These are phyloP conservation scores for Mus pahari DNA, from an alignment of 2,113 vertebrate species.

Conservation along the genomic window DNA sequence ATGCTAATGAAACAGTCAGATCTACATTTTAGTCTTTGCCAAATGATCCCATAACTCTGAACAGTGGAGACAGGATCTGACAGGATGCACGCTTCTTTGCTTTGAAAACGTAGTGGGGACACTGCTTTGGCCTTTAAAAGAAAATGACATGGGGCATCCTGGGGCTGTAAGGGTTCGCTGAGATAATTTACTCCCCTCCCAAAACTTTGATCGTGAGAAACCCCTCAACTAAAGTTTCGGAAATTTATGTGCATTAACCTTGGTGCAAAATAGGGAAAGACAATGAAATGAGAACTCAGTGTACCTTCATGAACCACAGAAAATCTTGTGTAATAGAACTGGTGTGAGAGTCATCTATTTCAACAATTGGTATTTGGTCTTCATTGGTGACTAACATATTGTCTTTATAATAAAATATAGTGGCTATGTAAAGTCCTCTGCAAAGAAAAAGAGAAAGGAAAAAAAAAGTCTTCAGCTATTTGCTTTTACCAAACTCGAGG, in stretches of 20 bases:
- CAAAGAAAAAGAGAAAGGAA: conserved; percentile 79
- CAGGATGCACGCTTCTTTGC: conserved; percentile 72
- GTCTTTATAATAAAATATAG: conserved; percentile 97
- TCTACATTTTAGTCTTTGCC: conserved; percentile 78
- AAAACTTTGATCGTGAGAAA: conserved; percentile 66
- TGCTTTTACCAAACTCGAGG: conserved; percentile 34
- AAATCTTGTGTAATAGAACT: conserved; percentile 97
- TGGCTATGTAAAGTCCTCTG: conserved; percentile 97
- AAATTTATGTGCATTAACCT: conserved; percentile 61
- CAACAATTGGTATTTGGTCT: conserved; percentile 98
- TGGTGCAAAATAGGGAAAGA: conserved; percentile 14
- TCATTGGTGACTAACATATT: conserved; percentile 96
- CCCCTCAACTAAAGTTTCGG: conserved; percentile 47
- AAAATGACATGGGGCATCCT: conserved; percentile 33
- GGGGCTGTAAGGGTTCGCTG: conserved; percentile 48
- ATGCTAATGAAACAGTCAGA: conserved; percentile 81
- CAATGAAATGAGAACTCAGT: conserved; percentile 71
- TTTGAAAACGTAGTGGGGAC: conserved; percentile 75
- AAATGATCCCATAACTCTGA: conserved; percentile 80
- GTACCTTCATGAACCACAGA: conserved; percentile 99
- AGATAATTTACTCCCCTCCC: conserved; percentile 66
- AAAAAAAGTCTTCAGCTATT: background rate
- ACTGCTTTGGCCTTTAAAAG: background rate
- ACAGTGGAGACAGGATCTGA: conserved; percentile 73
- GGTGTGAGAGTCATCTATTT: conserved; percentile 97